A percentile compares a stretch with the other conserved stretches of the same genome.
Evolutionary conservation across 2,113 vertebrate species (phyloP).

Genomic region (Orcinus orca): DNA sequence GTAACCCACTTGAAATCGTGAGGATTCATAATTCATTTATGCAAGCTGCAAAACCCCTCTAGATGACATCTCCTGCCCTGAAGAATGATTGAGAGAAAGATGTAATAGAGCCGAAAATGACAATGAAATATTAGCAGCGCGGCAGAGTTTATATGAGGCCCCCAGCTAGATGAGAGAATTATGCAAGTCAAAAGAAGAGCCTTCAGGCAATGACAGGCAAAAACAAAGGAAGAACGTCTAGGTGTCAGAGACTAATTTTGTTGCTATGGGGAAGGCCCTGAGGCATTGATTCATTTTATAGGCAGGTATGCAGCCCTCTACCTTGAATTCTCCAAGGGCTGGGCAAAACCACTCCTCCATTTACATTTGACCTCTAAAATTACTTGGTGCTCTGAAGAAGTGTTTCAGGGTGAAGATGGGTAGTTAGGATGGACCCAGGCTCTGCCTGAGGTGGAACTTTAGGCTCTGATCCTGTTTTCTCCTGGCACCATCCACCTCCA

Average conservation of each 20-base stretch:
- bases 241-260: background rate
- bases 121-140: conserved; percentile 33
- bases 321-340: background rate
- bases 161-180: background rate
- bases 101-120: conserved; percentile 26
- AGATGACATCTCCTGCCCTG: conserved; percentile 48
- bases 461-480: background rate
- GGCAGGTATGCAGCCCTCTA: background rate
- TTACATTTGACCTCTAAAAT: background rate
- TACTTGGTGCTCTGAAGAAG: background rate
- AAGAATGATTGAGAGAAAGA: conserved; percentile 62
- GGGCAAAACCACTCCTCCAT: background rate
- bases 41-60: conserved; percentile 30
- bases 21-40: conserved; percentile 65
- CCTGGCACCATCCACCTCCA: background rate
- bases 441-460: background rate
- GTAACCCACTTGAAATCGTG: conserved; percentile 49
- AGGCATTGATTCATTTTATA: background rate
- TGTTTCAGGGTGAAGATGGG: fast-evolving
- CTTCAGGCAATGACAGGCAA: background rate
- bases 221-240: background rate
- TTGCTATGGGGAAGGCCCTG: background rate
- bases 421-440: background rate
- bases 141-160: background rate
- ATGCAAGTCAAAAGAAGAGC: conserved; percentile 15